Base-by-base conservation (phyloP, 2,888 invertebrate genomes). In the Drosophila kambysellisi region DNA sequence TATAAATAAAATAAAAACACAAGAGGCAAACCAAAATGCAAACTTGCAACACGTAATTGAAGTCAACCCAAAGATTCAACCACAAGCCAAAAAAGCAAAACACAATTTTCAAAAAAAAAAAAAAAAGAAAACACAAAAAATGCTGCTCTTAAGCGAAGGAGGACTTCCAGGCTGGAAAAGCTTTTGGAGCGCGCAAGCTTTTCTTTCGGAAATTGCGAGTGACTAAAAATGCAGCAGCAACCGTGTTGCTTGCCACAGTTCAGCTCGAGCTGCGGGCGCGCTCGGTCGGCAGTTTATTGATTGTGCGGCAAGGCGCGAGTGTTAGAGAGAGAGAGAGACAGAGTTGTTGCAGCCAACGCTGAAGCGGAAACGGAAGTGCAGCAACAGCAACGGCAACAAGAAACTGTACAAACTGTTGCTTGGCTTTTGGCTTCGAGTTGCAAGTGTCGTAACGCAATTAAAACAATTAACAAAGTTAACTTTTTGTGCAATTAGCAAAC, bases 321-420 rank as follows among this genome's bases (percentile, higher is more conserved):
- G 11, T 25, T 9, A 8, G 25, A 30, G n/a, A 41, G 33, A 35
- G 30, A 32, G 12, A 30, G 15, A 32, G 30, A 41, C 1, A 20
- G 57, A 30, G 57, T 41, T 30, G 63, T 51, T 70, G 59, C 67
- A 72, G 70, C 67, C 54, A 63, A 66, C 58, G 76, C 62, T 53
- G 39, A 76, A 89, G 76, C 82, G 82, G 74, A 88, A 76, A 76
- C 88, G 89, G 87, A 90, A 87, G 90, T 90, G 90, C 87, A 87
- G 71, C 70, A 56, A 53, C 30, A 35, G 61, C 32, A 46, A 39
- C 39, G 39, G 76, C 81, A 89, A 66, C 67, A 30, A 54, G 51
- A 59, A 69, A 76, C 65, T 68, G 76, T 81, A 68, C 75, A 87
- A 88, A 83, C 88, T 84, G 89, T 89, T 89, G 88, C 89, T 83